A percentile compares a stretch with the other conserved stretches of the same genome.
Evolutionary conservation across 1,140 invertebrate genomes (phyloP).

Genomic region (Drosophila equinoxialis): DNA sequence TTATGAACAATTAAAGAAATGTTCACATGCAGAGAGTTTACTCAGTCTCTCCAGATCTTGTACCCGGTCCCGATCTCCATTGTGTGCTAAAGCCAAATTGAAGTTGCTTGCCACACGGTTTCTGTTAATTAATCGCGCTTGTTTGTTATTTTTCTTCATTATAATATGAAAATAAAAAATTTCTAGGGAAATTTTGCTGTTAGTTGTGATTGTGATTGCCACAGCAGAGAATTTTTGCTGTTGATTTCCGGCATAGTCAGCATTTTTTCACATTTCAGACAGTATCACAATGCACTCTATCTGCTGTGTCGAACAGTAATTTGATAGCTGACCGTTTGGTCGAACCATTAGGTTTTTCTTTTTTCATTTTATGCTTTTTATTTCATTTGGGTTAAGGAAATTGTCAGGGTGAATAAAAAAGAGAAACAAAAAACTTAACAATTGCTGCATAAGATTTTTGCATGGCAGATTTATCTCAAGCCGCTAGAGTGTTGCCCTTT

Average conservation of each 20-base stretch:
- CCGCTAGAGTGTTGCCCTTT: conserved; percentile 1
- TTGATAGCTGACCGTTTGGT: conserved; percentile 11
- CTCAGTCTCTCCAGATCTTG: not conserved
- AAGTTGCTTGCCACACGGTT: conserved; percentile 34
- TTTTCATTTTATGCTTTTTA: not conserved
- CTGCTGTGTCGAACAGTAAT: conserved; percentile 17
- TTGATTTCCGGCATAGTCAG: conserved; percentile 34
- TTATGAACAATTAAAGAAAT: conserved; percentile 19
- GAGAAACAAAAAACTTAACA: not conserved
- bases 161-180: conserved; percentile 19
- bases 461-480: conserved; percentile 25
- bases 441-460: not conserved
- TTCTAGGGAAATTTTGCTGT: conserved; percentile 38
- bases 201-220: conserved; percentile 35
- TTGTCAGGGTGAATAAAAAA: not conserved
- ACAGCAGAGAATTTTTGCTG: conserved; percentile 25
- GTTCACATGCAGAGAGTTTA: conserved; percentile 13
- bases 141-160: conserved; percentile 34
- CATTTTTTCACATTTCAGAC: conserved; percentile 40
- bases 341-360: conserved; percentile 8
- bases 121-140: conserved; percentile 17
- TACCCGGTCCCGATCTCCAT: not conserved
- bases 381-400: conserved; percentile 18
- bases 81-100: conserved; percentile 30
- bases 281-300: conserved; percentile 29